Base-by-base conservation (phyloP, 1,140 invertebrate species). In the Amphibalanus amphitrite region DNA sequence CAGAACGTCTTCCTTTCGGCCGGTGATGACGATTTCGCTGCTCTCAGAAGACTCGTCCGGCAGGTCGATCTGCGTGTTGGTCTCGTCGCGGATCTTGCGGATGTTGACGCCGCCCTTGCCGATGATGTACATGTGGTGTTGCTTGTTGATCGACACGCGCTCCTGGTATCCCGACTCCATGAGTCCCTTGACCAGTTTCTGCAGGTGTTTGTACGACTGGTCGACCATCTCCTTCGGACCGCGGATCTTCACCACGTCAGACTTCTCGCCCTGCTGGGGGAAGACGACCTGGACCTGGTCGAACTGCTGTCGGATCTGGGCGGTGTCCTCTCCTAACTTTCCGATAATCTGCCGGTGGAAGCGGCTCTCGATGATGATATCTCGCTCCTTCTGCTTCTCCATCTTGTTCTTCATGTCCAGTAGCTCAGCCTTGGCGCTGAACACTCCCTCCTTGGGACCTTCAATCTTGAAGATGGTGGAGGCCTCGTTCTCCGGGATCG, bases 141-240 rank as follows among this genome's bases (percentile, higher is more conserved):
- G 92, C 80, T 97, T 97, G 82, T 93, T 97, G 76, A 98, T 96
- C 67, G 93, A 91, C 65, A 99, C 90, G 81, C 95, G 88, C 71
- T 67, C 65, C 65, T 91, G 87, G 80, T 90, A 92, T 74, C 91
- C 95, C 59, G 87, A 90, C 77, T 94, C 92, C 70, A 90, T 87
- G 72, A 98, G 84, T 78, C 98, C 93, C 80, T 95, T 93, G 29
- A 92, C 87, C 69, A 95, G 75, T 77, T 92, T 90, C 74, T 88
- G 85, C 72, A 99, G 82, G 80, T 92, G 87, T 79, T 91, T 90
- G 80, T 89, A 88, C 81, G 93, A 96, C 78, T 90, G 91, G 78
- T 98, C 95, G 29, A 98, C 95, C 79, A 98, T 95, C 75, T 95
- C 89, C 80, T 95, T 95, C 23, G 93, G 92, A 33, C 97, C 97